Evolutionary conservation across 2,888 invertebrate species (phyloP).

Genomic region (Cremastinae sp.): DNA sequence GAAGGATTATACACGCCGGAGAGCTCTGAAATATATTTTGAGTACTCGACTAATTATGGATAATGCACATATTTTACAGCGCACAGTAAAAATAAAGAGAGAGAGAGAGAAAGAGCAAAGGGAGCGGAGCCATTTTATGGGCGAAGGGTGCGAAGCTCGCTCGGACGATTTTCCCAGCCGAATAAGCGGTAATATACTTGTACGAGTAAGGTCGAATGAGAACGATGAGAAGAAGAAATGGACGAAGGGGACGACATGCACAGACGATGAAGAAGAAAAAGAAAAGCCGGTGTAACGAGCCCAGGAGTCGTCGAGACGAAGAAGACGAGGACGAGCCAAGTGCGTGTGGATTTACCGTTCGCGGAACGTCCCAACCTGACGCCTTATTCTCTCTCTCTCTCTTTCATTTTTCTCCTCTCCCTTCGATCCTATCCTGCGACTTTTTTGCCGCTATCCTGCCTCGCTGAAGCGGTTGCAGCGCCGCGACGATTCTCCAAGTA

Average conservation of each 20-base stretch:
- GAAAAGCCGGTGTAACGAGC: constrained; percentile 46
- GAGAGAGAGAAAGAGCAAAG: too few relatives aligned
- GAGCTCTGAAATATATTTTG: too few relatives aligned
- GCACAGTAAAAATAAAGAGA: too few relatives aligned
- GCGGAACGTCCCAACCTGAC: constrained; percentile 55
- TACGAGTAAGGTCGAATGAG: constrained; percentile 12
- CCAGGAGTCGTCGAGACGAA: constrained; percentile 49
- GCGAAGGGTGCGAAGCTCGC: constrained; percentile 50
- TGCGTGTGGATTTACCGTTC: constrained; percentile 64
- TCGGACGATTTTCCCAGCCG: constrained; percentile 50
- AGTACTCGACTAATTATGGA: too few relatives aligned
- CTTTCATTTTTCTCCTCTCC: constrained; percentile 34
- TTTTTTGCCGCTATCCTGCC: constrained; percentile 26
- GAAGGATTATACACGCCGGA: too few relatives aligned
- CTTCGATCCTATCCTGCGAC: constrained; percentile 1
- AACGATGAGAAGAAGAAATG: constrained; percentile 11
- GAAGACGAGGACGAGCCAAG: constrained; percentile 57
- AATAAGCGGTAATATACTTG: constrained; percentile 55
- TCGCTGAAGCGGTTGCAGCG: constrained; percentile 24
- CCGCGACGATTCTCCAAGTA: too few relatives aligned
- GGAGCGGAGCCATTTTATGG: constrained; percentile 14
- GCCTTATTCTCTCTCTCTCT: constrained; percentile 45
- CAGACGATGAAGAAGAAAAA: constrained; percentile 38
- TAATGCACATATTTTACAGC: too few relatives aligned
- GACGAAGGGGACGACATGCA: constrained; percentile 1